Evolutionary conservation across 2,797 vertebrate species (phyloP).

Genomic region (Alcedo atthis): DNA sequence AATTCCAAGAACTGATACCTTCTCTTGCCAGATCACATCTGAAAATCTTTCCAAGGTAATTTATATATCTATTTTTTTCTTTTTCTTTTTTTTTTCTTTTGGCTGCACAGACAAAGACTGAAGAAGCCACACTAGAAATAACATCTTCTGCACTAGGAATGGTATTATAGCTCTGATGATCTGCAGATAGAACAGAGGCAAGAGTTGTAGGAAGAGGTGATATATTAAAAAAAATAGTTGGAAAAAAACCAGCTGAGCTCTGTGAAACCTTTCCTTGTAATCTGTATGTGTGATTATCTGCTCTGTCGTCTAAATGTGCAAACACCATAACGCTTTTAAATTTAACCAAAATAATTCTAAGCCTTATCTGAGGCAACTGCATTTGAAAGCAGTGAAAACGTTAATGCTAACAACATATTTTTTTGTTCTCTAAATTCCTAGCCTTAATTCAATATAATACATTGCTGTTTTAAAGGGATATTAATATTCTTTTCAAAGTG

Average conservation of each 20-base stretch:
- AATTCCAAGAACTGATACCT: not conserved
- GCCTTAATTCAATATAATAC: slow-evolving; percentile 67
- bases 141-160: not conserved
- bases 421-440: slow-evolving; percentile 63
- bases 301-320: slow-evolving; percentile 31
- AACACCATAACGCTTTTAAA: slow-evolving; percentile 9
- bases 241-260: not conserved
- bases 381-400: slow-evolving; percentile 34
- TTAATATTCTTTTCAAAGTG: slow-evolving; percentile 75
- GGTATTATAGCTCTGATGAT: not conserved
- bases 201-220: not conserved
- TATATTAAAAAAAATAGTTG: not conserved
- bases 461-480: slow-evolving; percentile 67
- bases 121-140: not conserved
- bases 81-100: too few relatives aligned
- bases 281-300: not conserved
- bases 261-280: not conserved
- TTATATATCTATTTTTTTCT: too few relatives aligned
- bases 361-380: not conserved
- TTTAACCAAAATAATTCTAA: slow-evolving; percentile 34
- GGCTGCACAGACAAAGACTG: not conserved
- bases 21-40: not conserved
- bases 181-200: not conserved
- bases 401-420: slow-evolving; percentile 44
- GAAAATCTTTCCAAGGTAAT: not conserved